Percentiles rank a stretch among this genome's conserved stretches.
phyloP scores from a whole-genome alignment of 1,140 invertebrate species.

The Meloidogyne exigua region DNA sequence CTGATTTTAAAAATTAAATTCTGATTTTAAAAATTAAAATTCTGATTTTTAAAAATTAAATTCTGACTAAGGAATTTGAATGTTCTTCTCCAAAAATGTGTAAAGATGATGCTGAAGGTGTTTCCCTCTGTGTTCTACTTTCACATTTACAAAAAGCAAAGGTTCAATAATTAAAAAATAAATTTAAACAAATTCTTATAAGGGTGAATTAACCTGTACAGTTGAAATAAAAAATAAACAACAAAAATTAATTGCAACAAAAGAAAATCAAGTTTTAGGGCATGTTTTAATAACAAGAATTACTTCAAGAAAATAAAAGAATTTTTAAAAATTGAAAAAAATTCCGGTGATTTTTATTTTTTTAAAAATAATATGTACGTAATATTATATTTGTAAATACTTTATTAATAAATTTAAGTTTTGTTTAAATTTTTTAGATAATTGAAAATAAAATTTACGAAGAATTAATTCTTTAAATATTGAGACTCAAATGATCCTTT shows the following conservation, averaged over 20 bases:
- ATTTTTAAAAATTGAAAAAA: neutral
- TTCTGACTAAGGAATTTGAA: constrained; percentile 37
- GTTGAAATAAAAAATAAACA: constrained; percentile 42
- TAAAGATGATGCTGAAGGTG: constrained; percentile 56
- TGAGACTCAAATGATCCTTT: neutral
- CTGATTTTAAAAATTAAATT: too few relatives aligned
- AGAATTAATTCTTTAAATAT: neutral
- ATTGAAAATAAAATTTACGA: too few relatives aligned
- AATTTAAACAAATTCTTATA: constrained; percentile 31
- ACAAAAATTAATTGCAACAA: constrained; percentile 35
- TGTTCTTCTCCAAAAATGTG: constrained; percentile 45
- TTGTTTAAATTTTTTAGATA: too few relatives aligned
- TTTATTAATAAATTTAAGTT: too few relatives aligned
- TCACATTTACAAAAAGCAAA: constrained; percentile 53
- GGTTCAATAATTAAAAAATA: constrained; percentile 24
- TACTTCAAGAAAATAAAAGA: neutral
- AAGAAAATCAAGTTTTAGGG: constrained; percentile 41
- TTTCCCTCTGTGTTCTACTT: constrained; percentile 54
- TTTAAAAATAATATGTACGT: too few relatives aligned
- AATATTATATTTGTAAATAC: too few relatives aligned
- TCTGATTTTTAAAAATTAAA: neutral
- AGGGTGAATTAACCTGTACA: constrained; percentile 50
- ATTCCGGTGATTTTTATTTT: too few relatives aligned
- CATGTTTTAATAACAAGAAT: constrained; percentile 61
- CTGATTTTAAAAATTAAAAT: too few relatives aligned